A percentile compares a stretch with the other conserved stretches of the same genome.
Evolutionary conservation across 2,888 invertebrate genomes (phyloP).

Genomic region (Sympetrum striolatum): DNA sequence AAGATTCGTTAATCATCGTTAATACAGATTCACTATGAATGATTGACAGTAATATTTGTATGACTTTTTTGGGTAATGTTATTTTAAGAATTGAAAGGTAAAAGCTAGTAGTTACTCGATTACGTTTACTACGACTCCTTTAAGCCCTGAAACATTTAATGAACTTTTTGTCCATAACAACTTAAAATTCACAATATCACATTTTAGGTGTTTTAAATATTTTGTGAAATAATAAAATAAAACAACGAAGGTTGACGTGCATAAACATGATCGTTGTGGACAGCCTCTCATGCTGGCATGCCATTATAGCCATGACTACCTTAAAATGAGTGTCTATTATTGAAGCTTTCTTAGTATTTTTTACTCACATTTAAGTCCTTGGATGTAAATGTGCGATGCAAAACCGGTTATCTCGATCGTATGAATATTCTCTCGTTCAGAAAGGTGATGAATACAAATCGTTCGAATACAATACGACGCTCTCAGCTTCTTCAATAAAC

Average conservation of each 20-base stretch:
- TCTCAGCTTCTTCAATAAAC: neutral
- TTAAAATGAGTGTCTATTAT: neutral
- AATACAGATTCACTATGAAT: too few species aligned
- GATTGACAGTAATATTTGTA: too few species aligned
- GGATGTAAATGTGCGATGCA: constrained; percentile 8
- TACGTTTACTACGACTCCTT: neutral
- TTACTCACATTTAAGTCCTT: neutral
- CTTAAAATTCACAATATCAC: neutral
- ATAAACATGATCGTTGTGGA: neutral
- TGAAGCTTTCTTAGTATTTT: neutral
- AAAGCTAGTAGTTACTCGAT: neutral
- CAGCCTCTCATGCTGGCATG: neutral
- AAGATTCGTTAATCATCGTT: too few species aligned
- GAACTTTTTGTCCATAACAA: neutral
- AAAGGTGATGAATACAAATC: constrained; percentile 13
- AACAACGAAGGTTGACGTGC: neutral
- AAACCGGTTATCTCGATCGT: constrained; percentile 36
- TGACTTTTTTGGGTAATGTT: too few species aligned
- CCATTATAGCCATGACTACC: neutral
- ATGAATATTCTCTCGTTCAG: constrained; percentile 5
- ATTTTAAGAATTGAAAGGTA: neutral
- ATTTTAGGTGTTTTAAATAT: neutral
- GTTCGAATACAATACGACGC: constrained; percentile 7
- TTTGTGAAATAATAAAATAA: neutral
- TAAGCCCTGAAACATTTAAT: neutral